Evolutionary conservation across 2,797 vertebrate genomes (phyloP).

Genomic region (Myotis myotis): DNA sequence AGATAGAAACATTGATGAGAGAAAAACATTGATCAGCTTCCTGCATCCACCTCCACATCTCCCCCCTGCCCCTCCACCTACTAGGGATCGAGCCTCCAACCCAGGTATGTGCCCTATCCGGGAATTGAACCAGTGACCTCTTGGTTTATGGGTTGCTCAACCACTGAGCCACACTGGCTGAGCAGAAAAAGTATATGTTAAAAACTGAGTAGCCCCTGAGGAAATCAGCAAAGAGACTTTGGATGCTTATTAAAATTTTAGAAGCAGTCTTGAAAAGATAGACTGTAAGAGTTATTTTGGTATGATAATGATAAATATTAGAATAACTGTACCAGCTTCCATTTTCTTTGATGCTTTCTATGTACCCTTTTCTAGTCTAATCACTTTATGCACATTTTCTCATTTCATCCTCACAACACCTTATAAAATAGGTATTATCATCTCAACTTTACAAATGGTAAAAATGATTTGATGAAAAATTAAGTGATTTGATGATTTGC

Average conservation of each 20-base stretch:
- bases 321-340: not conserved
- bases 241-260: not conserved
- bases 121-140: too few species aligned
- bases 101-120: too few species aligned
- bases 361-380: not conserved
- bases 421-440: not conserved
- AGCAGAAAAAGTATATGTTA: not conserved
- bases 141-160: too few species aligned
- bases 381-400: not conserved
- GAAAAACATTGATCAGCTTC: too few species aligned
- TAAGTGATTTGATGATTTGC: not conserved
- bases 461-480: not conserved
- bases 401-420: constrained; percentile 8
- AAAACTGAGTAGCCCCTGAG: not conserved
- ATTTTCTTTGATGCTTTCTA: not conserved
- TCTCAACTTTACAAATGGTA: constrained; percentile 24
- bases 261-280: not conserved
- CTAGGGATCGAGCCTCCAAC: too few species aligned
- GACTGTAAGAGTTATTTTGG: not conserved
- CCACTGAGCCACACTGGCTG: too few species aligned
- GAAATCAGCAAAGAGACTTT: not conserved
- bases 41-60: too few species aligned
- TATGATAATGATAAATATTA: not conserved
- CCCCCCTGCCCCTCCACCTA: too few species aligned
- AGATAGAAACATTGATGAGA: too few species aligned